These are phyloP conservation scores for Nixonia krombeini DNA, from an alignment of 1,140 invertebrate genomes.

Conservation along the genomic window DNA sequence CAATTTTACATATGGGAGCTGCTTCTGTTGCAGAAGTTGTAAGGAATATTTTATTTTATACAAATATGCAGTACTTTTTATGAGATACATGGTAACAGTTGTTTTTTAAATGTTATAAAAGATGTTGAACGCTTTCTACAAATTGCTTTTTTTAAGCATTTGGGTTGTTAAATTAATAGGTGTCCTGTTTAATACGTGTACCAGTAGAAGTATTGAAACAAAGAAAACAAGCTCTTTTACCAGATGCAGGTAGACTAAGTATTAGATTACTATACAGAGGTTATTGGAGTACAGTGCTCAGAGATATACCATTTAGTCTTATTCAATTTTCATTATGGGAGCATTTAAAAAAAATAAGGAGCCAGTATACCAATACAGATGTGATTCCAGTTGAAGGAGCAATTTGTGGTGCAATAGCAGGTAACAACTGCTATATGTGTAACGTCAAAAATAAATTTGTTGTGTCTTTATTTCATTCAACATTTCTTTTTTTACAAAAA, in stretches of 20 bases:
- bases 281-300: conserved; percentile 89
- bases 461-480: not conserved
- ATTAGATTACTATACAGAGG: conserved; percentile 86
- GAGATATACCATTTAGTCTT: conserved; percentile 96
- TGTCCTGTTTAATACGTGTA: conserved; percentile 90
- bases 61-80: no score
- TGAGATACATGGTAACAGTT: no score
- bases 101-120: no score
- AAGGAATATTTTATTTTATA: conserved; percentile 43
- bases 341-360: conserved; percentile 81
- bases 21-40: conserved; percentile 90
- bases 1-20: conserved; percentile 85
- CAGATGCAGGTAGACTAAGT: conserved; percentile 65
- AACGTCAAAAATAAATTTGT: no score
- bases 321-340: conserved; percentile 98
- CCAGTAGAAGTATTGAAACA: conserved; percentile 97
- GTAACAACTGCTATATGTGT: conserved; percentile 5
- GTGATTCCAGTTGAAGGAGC: conserved; percentile 81
- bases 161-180: conserved; percentile 67
- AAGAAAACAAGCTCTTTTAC: conserved; percentile 82
- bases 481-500: not conserved
- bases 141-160: not conserved
- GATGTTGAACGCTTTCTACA: no score
- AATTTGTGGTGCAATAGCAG: conserved; percentile 87
- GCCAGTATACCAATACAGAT: conserved; percentile 65